Evolutionary conservation across 2,888 invertebrate species (phyloP).

Genomic region (Anodontia alba): DNA sequence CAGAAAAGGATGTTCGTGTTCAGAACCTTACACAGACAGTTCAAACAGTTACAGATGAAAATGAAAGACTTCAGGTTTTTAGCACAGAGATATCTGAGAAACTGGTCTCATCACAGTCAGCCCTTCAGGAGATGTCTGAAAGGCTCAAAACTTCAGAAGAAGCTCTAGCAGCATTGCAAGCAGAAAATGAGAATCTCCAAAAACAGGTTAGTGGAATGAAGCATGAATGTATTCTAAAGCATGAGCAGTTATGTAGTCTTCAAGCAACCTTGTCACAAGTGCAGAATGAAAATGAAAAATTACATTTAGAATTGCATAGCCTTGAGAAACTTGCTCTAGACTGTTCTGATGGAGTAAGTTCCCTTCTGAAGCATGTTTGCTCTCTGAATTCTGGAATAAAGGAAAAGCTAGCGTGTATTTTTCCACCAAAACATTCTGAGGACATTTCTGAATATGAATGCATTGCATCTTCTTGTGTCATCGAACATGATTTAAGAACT

Average conservation of each 20-base stretch:
- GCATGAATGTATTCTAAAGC: slow-evolving; percentile 60
- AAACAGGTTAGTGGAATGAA: slow-evolving; percentile 67
- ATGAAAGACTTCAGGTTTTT: slow-evolving; percentile 21
- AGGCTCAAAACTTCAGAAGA: slow-evolving; percentile 28
- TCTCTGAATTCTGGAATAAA: slow-evolving; percentile 13
- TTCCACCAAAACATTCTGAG: background rate
- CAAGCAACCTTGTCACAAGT: slow-evolving; percentile 43
- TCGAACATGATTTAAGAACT: background rate
- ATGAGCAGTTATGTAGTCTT: slow-evolving; percentile 43
- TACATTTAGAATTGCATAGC: slow-evolving; percentile 28
- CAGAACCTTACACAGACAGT: slow-evolving; percentile 5
- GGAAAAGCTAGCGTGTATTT: background rate
- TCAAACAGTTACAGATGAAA: slow-evolving; percentile 1
- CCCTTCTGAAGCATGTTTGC: slow-evolving; percentile 38
- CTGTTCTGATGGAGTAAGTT: slow-evolving; percentile 22
- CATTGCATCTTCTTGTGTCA: background rate
- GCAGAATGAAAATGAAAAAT: slow-evolving; percentile 21
- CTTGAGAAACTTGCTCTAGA: slow-evolving; percentile 33
- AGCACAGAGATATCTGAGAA: background rate
- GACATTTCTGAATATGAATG: background rate
- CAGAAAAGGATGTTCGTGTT: background rate
- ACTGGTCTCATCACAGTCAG: background rate
- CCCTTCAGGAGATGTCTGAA: slow-evolving; percentile 11
- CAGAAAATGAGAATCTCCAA: slow-evolving; percentile 14
- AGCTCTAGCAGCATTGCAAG: slow-evolving; percentile 24